Percentiles rank a stretch among this genome's conserved stretches.
These are phyloP conservation scores for Noctua janthina DNA, from an alignment of 2,888 invertebrate species.

Conservation along the genomic window DNA sequence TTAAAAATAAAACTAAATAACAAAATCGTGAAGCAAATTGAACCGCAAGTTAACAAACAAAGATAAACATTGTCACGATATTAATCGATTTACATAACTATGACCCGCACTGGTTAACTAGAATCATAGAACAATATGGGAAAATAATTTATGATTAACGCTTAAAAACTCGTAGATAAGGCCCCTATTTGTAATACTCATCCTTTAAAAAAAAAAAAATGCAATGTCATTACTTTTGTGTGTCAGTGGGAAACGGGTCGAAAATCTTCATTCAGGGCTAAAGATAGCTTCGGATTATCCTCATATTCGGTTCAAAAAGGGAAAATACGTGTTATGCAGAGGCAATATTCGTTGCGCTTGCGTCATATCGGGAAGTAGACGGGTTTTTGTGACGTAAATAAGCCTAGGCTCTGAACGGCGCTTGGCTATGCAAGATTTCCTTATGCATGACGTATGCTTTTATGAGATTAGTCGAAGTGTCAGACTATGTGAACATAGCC, in stretches of 20 bases:
- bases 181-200: slow-evolving; percentile 48
- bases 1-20: slow-evolving; percentile 18
- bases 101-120: slow-evolving; percentile 49
- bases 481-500: background rate
- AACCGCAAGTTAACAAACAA: slow-evolving; percentile 21
- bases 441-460: background rate
- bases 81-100: slow-evolving; percentile 47
- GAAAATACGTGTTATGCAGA: slow-evolving; percentile 26
- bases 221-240: slow-evolving; percentile 16
- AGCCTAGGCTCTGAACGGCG: no score
- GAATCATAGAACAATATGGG: slow-evolving; percentile 35
- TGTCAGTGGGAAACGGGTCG: slow-evolving; percentile 15
- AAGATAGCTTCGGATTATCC: slow-evolving; percentile 17
- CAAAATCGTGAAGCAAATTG: slow-evolving; percentile 25
- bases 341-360: background rate
- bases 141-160: slow-evolving; percentile 24
- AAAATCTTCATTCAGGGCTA: background rate
- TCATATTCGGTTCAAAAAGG: background rate
- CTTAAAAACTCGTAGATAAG: slow-evolving; percentile 26
- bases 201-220: background rate
- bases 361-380: slow-evolving; percentile 8
- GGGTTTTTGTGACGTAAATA: slow-evolving; percentile 15
- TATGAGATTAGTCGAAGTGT: background rate
- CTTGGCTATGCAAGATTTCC: background rate
- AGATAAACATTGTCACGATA: slow-evolving; percentile 44